phyloP scores from a whole-genome alignment of 2,888 invertebrate species.

The Meteorus cinctellus region DNA sequence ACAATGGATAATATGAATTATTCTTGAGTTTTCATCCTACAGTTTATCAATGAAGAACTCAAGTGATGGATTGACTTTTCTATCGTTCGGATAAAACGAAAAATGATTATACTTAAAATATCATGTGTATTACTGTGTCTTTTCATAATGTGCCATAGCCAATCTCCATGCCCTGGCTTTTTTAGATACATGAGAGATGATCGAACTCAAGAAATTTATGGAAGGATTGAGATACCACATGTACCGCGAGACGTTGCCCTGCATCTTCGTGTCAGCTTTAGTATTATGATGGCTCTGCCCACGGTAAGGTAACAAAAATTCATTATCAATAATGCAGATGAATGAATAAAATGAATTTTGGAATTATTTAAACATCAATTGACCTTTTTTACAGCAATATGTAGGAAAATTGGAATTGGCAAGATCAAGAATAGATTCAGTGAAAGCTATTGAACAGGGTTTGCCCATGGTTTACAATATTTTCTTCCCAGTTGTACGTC shows the following conservation, averaged over 20 bases:
- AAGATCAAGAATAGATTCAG: slow-evolving; percentile 59
- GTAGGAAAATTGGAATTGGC: slow-evolving; percentile 64
- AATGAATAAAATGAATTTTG: not conserved
- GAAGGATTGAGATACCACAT: slow-evolving; percentile 59
- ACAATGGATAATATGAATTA: slow-evolving; percentile 1
- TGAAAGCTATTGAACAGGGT: slow-evolving; percentile 58
- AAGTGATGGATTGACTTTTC: not conserved
- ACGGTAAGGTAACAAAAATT: slow-evolving; percentile 54
- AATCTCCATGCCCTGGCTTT: slow-evolving; percentile 60
- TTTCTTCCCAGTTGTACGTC: slow-evolving; percentile 64
- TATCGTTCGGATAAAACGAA: not conserved
- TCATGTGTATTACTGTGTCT: slow-evolving; percentile 41
- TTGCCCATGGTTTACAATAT: slow-evolving; percentile 62
- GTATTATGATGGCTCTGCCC: slow-evolving; percentile 57
- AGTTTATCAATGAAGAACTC: not conserved
- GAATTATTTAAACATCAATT: not conserved
- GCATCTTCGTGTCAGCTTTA: slow-evolving; percentile 58
- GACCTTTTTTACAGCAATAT: slow-evolving; percentile 57
- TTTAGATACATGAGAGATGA: slow-evolving; percentile 60
- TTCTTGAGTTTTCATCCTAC: not conserved
- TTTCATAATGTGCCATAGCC: slow-evolving; percentile 37
- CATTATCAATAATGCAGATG: not conserved
- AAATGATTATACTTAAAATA: slow-evolving; percentile 8
- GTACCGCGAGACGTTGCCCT: slow-evolving; percentile 57
- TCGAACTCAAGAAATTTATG: slow-evolving; percentile 55